Base-by-base conservation (phyloP, 2,113 vertebrate genomes). In the Nycticryphes semicollaris region DNA sequence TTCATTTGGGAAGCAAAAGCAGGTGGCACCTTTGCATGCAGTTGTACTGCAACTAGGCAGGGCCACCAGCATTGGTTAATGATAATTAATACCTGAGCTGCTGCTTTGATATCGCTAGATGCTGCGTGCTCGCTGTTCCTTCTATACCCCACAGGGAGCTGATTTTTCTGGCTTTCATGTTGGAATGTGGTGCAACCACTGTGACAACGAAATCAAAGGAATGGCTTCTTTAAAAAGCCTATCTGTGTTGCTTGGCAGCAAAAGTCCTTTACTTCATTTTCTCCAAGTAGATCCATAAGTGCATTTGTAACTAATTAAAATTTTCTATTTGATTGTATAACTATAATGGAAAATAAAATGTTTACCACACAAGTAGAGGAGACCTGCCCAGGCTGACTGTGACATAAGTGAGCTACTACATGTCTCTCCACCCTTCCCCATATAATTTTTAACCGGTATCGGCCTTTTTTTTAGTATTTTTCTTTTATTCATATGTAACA, bases 11-110 rank as follows among this genome's bases (percentile, higher is more conserved):
- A 94, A 76, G 68, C 60, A 76, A 75, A 93, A 67, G 68, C 12
- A 39, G 57, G 59, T 2, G 3, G 28, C 35, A 81, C 13, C 30
- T 67, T 67, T 6, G 3, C 1, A 0, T 3, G 28, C 6, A 4
- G 25, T 27, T 21, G 17, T 14, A 5, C 19, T 12, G 17, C 15
- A 43, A 14, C 19, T 59, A 63, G 59, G 57, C 62, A 23, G 70
- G 64, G 28, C 45, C 50, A 53, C 62, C 4, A 7, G 27, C 51
- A 66, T 25, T 0, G 1, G 16, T 37, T 41, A 63, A 14, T 1
- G 2, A 54, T 3, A 62, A 75, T n/a, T 45, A 47, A 25, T 13
- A 41, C 14, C 39, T 35, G 48, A 56, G 17, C 39, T 88, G 28
- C 73, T 74, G 31, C 25, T 67, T 10, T 14, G 12, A 2, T 17